Percentiles rank a stretch among this genome's conserved stretches.
Conservation (phyloP, 37 sponge, comb jelly and placozoan genomes). For the Ephydatia muelleri region DNA sequence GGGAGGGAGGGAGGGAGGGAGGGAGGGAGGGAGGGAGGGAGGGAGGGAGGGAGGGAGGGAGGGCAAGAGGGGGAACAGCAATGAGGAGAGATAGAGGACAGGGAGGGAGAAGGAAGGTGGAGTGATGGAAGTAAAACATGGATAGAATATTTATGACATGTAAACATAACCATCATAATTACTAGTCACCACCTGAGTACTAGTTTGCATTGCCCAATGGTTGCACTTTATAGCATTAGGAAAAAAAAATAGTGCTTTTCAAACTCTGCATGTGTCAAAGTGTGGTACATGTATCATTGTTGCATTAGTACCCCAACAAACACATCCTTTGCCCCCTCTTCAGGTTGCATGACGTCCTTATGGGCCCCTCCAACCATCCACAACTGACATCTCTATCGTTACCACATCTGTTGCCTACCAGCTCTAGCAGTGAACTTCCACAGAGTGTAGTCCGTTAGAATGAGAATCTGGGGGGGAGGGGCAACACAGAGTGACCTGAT, state of each 20-base stretch:
- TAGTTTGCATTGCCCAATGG: conserved; percentile 43
- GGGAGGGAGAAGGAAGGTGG: neutral
- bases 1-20: neutral
- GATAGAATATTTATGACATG: conserved; percentile 33
- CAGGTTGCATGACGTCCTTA: too few species aligned
- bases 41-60: neutral
- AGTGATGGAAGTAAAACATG: neutral
- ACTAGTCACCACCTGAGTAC: conserved; percentile 35
- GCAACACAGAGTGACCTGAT: neutral
- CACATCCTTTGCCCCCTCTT: too few species aligned
- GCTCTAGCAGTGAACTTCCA: conserved; percentile 77
- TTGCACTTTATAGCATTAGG: conserved; percentile 51
- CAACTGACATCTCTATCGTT: too few species aligned
- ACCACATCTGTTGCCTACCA: conserved; percentile 46
- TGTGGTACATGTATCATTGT: too few species aligned
- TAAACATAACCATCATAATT: too few species aligned
- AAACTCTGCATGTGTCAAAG: conserved; percentile 4
- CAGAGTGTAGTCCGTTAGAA: conserved; percentile 77
- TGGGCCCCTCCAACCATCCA: too few species aligned
- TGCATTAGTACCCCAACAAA: too few species aligned
- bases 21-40: neutral
- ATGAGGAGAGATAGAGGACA: neutral
- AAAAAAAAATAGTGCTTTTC: conserved; percentile 73
- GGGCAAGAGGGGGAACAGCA: neutral
- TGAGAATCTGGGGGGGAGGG: conserved; percentile 58